Evolutionary conservation across 2,113 vertebrate species (phyloP).

Genomic region (Peromyscus leucopus): DNA sequence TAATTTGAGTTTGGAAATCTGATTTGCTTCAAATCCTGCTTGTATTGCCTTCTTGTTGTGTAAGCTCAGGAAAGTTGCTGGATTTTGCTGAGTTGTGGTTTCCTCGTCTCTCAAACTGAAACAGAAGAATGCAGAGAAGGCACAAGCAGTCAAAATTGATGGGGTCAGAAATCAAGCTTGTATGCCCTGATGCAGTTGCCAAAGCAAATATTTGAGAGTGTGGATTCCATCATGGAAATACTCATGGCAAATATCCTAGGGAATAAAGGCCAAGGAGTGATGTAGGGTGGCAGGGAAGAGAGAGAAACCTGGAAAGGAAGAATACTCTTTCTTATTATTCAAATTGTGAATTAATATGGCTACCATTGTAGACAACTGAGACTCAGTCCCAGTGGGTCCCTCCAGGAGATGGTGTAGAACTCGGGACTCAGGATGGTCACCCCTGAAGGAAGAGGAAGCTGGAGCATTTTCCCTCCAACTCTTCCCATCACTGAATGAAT

Average conservation of each 20-base stretch:
- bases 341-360: neutral
- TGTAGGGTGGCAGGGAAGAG: neutral
- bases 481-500: neutral
- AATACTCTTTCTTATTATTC: neutral
- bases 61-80: slow-evolving; percentile 1
- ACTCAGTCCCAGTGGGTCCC: neutral
- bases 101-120: slow-evolving; percentile 37
- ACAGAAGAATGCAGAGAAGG: neutral
- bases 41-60: slow-evolving; percentile 31
- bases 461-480: neutral
- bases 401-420: neutral
- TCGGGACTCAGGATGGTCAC: neutral
- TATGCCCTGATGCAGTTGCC: neutral
- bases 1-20: slow-evolving; percentile 9
- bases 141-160: neutral
- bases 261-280: slow-evolving; percentile 7
- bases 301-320: neutral
- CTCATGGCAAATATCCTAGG: neutral
- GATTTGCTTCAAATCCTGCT: slow-evolving; percentile 18
- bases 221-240: neutral
- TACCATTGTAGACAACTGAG: neutral
- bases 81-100: neutral
- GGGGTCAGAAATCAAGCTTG: neutral
- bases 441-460: neutral
- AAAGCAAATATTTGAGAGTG: neutral